Conservation (phyloP, 1,140 invertebrate species). For the Scaptomyza hsui region DNA sequence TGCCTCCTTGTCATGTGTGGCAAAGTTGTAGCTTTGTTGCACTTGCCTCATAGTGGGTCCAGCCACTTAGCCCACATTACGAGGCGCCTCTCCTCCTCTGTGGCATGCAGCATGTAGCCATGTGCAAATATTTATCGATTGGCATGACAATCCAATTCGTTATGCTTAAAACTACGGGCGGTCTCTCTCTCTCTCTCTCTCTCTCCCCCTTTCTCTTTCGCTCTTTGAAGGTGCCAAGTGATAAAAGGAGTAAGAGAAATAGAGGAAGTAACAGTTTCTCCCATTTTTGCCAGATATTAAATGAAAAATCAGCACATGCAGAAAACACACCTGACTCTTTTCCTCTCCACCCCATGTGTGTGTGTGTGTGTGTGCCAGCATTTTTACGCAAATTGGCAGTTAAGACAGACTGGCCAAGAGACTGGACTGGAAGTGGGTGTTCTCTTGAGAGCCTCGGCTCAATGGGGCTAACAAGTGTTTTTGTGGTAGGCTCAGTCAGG, state of each 20-base stretch:
- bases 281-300: slow-evolving; percentile 47
- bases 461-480: slow-evolving; percentile 50
- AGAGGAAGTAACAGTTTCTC: slow-evolving; percentile 1
- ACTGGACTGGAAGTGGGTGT: slow-evolving; percentile 20
- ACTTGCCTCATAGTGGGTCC: slow-evolving; percentile 20
- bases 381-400: slow-evolving; percentile 74
- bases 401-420: slow-evolving; percentile 47
- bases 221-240: slow-evolving; percentile 33
- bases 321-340: slow-evolving; percentile 4
- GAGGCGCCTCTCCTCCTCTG: slow-evolving; percentile 21
- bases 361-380: slow-evolving; percentile 50
- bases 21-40: slow-evolving; percentile 27
- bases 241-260: slow-evolving; percentile 13
- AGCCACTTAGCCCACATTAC: slow-evolving; percentile 72
- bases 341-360: slow-evolving; percentile 29
- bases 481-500: slow-evolving; percentile 19
- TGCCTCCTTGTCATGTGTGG: slow-evolving; percentile 18
- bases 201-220: slow-evolving; percentile 8
- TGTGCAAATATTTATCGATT: slow-evolving; percentile 70
- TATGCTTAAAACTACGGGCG: slow-evolving; percentile 73
- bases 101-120: slow-evolving; percentile 11
- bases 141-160: slow-evolving; percentile 73
- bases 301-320: slow-evolving; percentile 67
- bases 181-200: background rate
- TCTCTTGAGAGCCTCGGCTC: slow-evolving; percentile 9